Base-by-base conservation (phyloP, 2,113 vertebrate genomes). In the Carassius auratus region DNA sequence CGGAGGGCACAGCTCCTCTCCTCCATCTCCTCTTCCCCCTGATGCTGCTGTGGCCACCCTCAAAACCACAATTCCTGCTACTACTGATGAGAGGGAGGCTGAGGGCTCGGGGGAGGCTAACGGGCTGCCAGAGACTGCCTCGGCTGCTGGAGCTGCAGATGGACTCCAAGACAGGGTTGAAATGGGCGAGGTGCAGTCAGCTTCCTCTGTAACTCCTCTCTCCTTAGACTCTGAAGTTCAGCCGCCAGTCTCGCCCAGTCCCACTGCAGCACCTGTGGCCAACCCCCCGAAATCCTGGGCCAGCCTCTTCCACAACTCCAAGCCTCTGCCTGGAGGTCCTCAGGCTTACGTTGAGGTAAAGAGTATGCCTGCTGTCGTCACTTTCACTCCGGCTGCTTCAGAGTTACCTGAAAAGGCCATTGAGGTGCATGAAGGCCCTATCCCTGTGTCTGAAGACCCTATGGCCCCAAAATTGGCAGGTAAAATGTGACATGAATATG, bases 401-500 rank as follows among this genome's bases (percentile, higher is more conserved):
- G 92, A 96, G 93, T 93, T 95, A 91, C 95, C 96, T 89, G 97
- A 99, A 90, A 98, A 96, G 93, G 93, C 94, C 87, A 94, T 92
- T 88, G 97, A 98, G 92, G 92, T 96, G 89, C 97, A 95, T 92
- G 97, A 97, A 89, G 94, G 95, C 64, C 97, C 97, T 87, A 96
- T 99, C 93, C 97, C 96, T 73, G 96, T 99, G 81, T 97, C 97
- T 91, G 98, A 99, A 92, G 98, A 99, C 93, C 96, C 97, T 1
- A 95, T 97, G 97, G 98, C 98, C 92, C 96, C 96, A 93, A 97
- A 97, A 95, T 96, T 99, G 91, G 98, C 98, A 99, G 98, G 98
- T 99, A 99, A 93, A 92, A 90, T 93, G 80, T 48, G 45, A n/a
- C 83, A 55, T 33, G 3, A 59, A 19, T 36, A 26, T 26, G 26